Evolutionary conservation across 92 coral and sea anemone species (phyloP), one percentile per base, ranked within the genome.

Genomic region (Palythoa heliodiscus): DNA sequence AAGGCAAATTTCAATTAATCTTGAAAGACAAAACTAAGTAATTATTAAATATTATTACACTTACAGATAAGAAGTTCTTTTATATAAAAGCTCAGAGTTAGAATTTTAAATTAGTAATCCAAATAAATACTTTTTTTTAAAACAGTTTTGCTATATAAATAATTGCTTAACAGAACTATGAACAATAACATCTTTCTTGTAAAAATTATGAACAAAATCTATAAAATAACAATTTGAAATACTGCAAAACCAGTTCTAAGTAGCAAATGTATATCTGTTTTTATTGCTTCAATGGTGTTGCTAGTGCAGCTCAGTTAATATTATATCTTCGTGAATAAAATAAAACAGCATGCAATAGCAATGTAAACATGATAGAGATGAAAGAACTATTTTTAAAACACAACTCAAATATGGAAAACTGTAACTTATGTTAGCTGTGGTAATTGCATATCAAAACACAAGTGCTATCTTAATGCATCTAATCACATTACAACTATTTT

Each of bases 1-100:
- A 71, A 71, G 75, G 52, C 52, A 71, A 71, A 37, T 71, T 71
- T 38, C 75, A 71, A 4, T 71, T 71, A 71, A 71, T 71, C 75
- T 71, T 71, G 50, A 71, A 71, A 71, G 22, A 71, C 75, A 71
- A 13, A 70, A 35, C 48, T 70, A 70, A 70, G 48, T 29, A 71
- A 71, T 71, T 71, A 71, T 71, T 71, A 7, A 52, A 71, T 37
- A 39, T 71, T 71, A 71, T 35, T 71, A 71, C 75, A 71, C 75
- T 71, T 37, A 71, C 75, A 71, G 10, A 54, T 54, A 54, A 54
- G 0, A n/a, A 43, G 0, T 43, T 43, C 7, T 43, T 1, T 43
- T 3, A 43, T 3, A 43, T 1, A 43, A 43, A 43, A 43, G 48
- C 48, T 43, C 5, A 43, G 48, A 43, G 48, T 43, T 43, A 43